Evolutionary conservation across 2,113 vertebrate genomes (phyloP).

Genomic region (Acrocephalus arundinaceus): DNA sequence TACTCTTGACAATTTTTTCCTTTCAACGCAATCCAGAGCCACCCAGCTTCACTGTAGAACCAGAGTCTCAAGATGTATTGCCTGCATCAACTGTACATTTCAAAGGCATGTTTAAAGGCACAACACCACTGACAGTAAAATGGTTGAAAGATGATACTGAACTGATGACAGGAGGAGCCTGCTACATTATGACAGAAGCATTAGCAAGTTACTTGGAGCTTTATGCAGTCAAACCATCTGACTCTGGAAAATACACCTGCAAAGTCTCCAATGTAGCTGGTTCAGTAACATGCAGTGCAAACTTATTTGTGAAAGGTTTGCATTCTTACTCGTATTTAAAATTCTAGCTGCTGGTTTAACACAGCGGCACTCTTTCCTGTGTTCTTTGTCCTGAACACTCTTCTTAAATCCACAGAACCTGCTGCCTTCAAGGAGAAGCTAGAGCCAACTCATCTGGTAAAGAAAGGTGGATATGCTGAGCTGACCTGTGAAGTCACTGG

Average conservation of each 20-base stretch:
- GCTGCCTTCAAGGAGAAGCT: conserved; percentile 88
- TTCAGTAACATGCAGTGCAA: conserved; percentile 83
- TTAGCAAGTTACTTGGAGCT: conserved; percentile 89
- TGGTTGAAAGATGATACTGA: conserved; percentile 93
- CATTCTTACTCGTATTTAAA: conserved; percentile 46
- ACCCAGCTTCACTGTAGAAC: conserved; percentile 85
- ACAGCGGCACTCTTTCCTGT: conserved; percentile 4
- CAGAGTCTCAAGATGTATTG: conserved; percentile 84
- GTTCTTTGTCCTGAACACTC: conserved; percentile 48
- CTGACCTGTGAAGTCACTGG: conserved; percentile 91
- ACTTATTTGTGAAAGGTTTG: conserved; percentile 97
- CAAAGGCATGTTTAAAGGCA: conserved; percentile 87
- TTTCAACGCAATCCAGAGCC: conserved; percentile 85
- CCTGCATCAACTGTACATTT: conserved; percentile 87
- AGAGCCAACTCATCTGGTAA: conserved; percentile 84
- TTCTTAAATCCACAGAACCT: conserved; percentile 86
- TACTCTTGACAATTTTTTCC: conserved; percentile 66
- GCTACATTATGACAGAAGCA: conserved; percentile 91
- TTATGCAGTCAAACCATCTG: conserved; percentile 85
- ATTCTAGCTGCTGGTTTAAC: neutral
- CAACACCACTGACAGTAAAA: conserved; percentile 84
- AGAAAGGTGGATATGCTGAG: conserved; percentile 78
- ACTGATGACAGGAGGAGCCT: conserved; percentile 85
- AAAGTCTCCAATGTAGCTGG: conserved; percentile 92
- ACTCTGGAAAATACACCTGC: conserved; percentile 90